Conservation (phyloP, 2,888 invertebrate genomes). For the Heliconius ethilla region DNA sequence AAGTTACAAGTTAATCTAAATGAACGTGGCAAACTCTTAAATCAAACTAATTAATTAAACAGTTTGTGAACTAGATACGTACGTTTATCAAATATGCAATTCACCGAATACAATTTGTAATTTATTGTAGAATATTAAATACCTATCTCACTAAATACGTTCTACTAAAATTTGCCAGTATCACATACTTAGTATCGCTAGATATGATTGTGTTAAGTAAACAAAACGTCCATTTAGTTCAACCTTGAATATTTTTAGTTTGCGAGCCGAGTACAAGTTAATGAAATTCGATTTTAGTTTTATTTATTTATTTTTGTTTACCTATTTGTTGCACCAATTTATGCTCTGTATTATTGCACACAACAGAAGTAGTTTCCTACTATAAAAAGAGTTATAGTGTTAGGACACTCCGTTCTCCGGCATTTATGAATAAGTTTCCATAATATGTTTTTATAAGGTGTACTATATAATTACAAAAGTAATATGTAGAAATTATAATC, state of each 20-base stretch:
- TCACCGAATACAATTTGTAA: background rate
- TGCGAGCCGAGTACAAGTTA: background rate
- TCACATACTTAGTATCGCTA: background rate
- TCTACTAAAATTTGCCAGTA: background rate
- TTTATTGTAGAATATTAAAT: conserved; percentile 8
- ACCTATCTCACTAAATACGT: background rate
- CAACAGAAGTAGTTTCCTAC: background rate
- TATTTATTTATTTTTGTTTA: background rate
- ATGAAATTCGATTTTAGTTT: background rate
- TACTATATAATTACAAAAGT: background rate
- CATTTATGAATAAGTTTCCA: too few species aligned
- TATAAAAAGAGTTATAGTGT: background rate
- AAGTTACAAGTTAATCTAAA: background rate
- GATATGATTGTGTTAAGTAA: conserved; percentile 14
- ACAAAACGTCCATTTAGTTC: conserved; percentile 9
- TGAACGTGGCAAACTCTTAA: conserved; percentile 5
- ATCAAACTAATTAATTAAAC: conserved; percentile 17
- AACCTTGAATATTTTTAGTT: conserved; percentile 20
- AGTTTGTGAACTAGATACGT: conserved; percentile 25
- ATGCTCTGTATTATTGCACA: background rate
- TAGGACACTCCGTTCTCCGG: background rate
- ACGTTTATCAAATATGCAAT: conserved; percentile 24
- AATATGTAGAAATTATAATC: background rate
- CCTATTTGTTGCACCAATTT: background rate
- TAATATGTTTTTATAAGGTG: background rate